phyloP scores from a whole-genome alignment of 2,113 vertebrate species.

The Redunca redunca region DNA sequence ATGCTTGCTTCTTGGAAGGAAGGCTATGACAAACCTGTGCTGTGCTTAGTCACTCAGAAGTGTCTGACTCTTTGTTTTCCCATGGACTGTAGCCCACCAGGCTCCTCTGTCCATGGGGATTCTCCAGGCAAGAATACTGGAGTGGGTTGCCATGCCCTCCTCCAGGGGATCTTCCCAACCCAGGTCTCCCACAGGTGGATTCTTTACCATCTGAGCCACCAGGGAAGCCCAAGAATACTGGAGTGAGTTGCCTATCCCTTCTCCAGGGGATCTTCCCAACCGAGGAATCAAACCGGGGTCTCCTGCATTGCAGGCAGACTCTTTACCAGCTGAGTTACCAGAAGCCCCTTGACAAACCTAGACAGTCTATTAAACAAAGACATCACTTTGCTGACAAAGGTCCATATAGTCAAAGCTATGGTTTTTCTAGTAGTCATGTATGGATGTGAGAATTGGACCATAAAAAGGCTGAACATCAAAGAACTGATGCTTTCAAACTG shows the following conservation, averaged over 20 bases:
- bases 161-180: not conserved
- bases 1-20: not conserved
- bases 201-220: not conserved
- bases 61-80: not conserved
- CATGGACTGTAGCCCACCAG: not conserved
- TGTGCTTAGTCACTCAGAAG: not conserved
- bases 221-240: not conserved
- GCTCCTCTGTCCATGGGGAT: not conserved
- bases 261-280: not conserved
- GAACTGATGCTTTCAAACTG: not conserved
- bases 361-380: not conserved
- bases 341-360: not conserved
- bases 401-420: not conserved
- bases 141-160: not conserved
- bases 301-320: not conserved
- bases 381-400: not conserved
- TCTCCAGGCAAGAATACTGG: not conserved
- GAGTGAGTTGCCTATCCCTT: not conserved
- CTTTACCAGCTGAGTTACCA: not conserved
- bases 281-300: fast-evolving
- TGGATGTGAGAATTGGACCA: not conserved
- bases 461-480: not conserved
- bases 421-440: not conserved
- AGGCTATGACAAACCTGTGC: not conserved
- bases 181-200: not conserved